phyloP scores from a whole-genome alignment of 2,113 vertebrate genomes.

The Pseudopodoces humilis region DNA sequence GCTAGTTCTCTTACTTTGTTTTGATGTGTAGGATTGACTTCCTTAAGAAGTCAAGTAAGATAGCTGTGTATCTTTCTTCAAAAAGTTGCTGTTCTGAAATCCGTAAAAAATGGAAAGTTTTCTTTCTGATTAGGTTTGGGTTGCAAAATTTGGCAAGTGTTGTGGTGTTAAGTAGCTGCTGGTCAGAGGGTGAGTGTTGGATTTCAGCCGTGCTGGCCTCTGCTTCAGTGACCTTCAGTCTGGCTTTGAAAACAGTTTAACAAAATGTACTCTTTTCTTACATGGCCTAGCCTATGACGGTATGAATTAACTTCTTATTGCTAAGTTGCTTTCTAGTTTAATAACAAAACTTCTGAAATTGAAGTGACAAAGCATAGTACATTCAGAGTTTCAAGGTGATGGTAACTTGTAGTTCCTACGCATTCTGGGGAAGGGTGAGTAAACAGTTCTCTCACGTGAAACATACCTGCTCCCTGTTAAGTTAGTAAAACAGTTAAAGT shows the following conservation, averaged over 20 bases:
- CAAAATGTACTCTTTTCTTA: background rate
- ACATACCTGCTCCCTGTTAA: background rate
- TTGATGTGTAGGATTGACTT: background rate
- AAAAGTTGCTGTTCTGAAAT: background rate
- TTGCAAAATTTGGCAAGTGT: background rate
- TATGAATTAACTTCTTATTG: background rate
- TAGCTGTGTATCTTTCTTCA: background rate
- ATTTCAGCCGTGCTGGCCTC: background rate
- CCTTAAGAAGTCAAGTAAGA: background rate
- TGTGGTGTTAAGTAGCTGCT: background rate
- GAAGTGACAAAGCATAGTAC: background rate
- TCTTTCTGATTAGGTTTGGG: background rate
- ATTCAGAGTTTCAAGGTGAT: background rate
- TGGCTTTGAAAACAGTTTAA: background rate
- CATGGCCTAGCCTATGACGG: background rate
- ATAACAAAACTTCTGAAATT: background rate
- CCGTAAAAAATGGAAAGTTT: background rate
- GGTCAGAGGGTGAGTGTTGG: background rate
- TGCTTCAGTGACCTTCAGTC: background rate
- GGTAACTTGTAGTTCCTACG: background rate
- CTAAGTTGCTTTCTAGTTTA: background rate
- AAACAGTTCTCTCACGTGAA: background rate
- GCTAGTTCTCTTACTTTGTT: background rate
- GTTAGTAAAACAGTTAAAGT: background rate
- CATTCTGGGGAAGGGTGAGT: background rate